phyloP scores from a whole-genome alignment of 2,113 vertebrate genomes.

The Pollachius pollachius region DNA sequence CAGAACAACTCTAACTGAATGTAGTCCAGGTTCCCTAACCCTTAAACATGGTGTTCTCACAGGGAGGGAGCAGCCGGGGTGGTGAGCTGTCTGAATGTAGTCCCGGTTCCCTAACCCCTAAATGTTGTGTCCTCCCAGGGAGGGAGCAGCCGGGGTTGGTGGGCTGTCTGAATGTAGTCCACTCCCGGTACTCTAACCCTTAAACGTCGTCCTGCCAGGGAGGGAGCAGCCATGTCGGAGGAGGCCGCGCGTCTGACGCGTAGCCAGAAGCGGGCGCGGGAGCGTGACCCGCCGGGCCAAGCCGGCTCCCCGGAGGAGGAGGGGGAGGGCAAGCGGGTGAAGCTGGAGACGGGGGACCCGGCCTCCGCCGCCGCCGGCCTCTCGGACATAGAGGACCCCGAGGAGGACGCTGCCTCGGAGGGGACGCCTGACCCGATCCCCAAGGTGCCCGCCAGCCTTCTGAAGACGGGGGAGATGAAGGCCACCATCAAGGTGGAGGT shows the following conservation, averaged over 20 bases:
- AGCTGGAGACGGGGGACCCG: conserved; percentile 80
- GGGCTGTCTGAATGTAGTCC: too few relatives aligned
- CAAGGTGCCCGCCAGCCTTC: conserved; percentile 75
- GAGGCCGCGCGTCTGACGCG: conserved; percentile 89
- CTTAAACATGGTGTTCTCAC: too few relatives aligned
- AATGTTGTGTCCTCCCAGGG: too few relatives aligned
- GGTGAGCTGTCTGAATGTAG: too few relatives aligned
- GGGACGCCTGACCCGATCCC: conserved; percentile 71
- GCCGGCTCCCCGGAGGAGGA: conserved; percentile 66
- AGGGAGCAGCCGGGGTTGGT: too few relatives aligned
- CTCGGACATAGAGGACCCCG: conserved; percentile 35
- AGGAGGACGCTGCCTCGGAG: conserved; percentile 47
- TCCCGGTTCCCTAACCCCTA: too few relatives aligned
- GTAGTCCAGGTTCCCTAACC: too few relatives aligned
- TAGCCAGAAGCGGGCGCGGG: conserved; percentile 93
- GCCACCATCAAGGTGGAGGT: conserved; percentile 86
- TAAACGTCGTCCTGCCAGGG: conserved; percentile 42
- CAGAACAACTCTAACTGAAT: too few relatives aligned
- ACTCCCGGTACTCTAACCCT: not conserved
- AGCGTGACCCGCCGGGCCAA: conserved; percentile 69
- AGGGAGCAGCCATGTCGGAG: conserved; percentile 85
- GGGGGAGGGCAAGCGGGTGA: conserved; percentile 82
- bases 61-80: too few relatives aligned
- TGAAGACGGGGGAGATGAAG: conserved; percentile 80
- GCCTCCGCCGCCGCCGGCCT: conserved; percentile 30